Conservation (phyloP, 1,140 invertebrate genomes). For the Marisa cornuarietis region DNA sequence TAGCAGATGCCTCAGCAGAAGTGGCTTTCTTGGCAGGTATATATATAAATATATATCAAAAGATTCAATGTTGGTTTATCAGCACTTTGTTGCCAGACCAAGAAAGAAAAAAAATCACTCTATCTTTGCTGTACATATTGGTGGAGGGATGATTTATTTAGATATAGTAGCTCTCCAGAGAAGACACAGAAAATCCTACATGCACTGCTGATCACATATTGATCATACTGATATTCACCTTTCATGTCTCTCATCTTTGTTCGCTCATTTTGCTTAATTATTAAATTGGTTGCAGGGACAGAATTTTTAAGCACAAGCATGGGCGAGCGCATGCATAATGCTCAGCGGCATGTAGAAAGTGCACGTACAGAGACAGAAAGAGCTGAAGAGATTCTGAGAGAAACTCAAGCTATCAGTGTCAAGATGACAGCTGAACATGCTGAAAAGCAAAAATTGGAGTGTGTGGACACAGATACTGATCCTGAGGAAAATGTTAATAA, state of each 20-base stretch:
- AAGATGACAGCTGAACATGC: slow-evolving; percentile 8
- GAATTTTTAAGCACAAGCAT: slow-evolving; percentile 19
- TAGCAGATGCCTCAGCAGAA: slow-evolving; percentile 20
- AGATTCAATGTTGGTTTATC: not conserved
- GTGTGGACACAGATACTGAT: not conserved
- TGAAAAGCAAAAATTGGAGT: slow-evolving; percentile 1
- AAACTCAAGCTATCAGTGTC: not conserved
- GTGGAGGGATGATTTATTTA: not conserved
- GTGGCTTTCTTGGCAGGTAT: slow-evolving; percentile 15
- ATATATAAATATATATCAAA: not conserved
- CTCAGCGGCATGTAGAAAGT: slow-evolving; percentile 5
- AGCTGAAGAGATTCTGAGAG: not conserved
- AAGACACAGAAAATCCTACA: not conserved
- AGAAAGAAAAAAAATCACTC: not conserved
- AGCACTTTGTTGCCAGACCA: not conserved
- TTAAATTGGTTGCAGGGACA: slow-evolving; percentile 1
- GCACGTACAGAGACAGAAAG: not conserved
- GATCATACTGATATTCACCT: too few species aligned
- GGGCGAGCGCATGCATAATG: slow-evolving; percentile 16
- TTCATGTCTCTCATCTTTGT: too few species aligned
- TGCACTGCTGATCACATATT: not conserved
- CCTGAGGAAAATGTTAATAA: not conserved
- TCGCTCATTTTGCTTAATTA: not conserved
- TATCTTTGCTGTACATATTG: not conserved
- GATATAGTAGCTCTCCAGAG: not conserved